phyloP scores from a whole-genome alignment of 2,797 vertebrate genomes.

The Sternotherus odoratus region DNA sequence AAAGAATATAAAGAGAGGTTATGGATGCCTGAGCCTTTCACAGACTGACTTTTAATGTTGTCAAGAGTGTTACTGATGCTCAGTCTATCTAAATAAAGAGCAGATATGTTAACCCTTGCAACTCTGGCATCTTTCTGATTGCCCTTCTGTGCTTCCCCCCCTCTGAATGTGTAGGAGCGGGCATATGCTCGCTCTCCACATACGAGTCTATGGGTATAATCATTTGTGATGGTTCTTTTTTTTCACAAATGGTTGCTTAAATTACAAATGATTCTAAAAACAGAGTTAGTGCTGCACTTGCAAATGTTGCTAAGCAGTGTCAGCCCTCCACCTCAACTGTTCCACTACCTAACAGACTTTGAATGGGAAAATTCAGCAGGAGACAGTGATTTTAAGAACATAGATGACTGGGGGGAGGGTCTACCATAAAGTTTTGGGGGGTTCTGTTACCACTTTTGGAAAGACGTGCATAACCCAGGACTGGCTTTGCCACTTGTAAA shows the following conservation, averaged over 20 bases:
- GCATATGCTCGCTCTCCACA: not conserved
- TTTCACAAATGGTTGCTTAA: fast-evolving
- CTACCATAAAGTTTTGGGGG: not conserved
- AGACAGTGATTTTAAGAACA: not conserved
- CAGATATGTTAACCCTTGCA: not conserved
- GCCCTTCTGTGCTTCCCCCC: not conserved
- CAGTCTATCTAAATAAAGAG: not conserved
- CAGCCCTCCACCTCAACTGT: not conserved
- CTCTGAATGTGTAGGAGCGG: not conserved
- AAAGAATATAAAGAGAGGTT: not conserved
- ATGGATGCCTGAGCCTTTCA: not conserved
- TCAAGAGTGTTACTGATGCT: not conserved
- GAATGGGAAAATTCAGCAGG: not conserved
- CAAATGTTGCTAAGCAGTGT: not conserved
- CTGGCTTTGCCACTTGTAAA: not conserved
- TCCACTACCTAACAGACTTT: slow-evolving; percentile 33
- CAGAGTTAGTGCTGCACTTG: not conserved
- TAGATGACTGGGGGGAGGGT: not conserved
- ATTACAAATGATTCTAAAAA: slow-evolving; percentile 43
- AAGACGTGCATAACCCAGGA: not conserved
- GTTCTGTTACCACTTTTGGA: not conserved
- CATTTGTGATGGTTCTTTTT: not conserved
- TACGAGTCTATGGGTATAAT: not conserved
- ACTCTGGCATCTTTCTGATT: not conserved
- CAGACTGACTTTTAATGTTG: slow-evolving; percentile 21